phyloP scores from a whole-genome alignment of 1,140 invertebrate species.

The Bombyx mandarina region DNA sequence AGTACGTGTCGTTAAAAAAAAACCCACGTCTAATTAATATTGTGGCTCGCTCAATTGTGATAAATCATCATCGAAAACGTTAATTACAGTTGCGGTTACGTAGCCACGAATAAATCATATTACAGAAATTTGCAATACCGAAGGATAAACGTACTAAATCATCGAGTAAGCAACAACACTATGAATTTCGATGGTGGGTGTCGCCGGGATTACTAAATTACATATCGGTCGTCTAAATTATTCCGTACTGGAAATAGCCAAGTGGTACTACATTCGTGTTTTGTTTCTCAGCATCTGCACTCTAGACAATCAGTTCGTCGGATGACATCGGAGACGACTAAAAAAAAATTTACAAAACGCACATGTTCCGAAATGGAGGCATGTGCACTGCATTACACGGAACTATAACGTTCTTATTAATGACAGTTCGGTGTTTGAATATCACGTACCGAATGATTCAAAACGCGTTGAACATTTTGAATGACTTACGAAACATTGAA shows the following conservation, averaged over 20 bases:
- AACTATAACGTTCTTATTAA: slow-evolving; percentile 17
- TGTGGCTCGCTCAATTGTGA: slow-evolving; percentile 39
- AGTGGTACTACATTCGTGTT: slow-evolving; percentile 23
- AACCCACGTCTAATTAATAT: slow-evolving; percentile 23
- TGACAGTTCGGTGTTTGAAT: slow-evolving; percentile 2
- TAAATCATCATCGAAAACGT: slow-evolving; percentile 39
- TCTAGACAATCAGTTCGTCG: slow-evolving; percentile 29
- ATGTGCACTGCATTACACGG: slow-evolving; percentile 28
- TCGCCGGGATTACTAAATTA: slow-evolving; percentile 36
- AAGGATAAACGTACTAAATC: slow-evolving; percentile 45
- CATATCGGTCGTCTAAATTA: slow-evolving; percentile 38
- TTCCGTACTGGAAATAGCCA: slow-evolving; percentile 19
- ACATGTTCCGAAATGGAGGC: slow-evolving; percentile 27
- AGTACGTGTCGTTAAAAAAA: slow-evolving; percentile 16
- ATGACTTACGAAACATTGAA: neutral
- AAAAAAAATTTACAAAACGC: slow-evolving; percentile 38
- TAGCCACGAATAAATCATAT: slow-evolving; percentile 28
- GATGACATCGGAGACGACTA: slow-evolving; percentile 37
- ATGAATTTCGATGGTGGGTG: slow-evolving; percentile 45
- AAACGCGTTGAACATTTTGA: neutral
- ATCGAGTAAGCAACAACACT: slow-evolving; percentile 40
- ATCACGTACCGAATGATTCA: neutral
- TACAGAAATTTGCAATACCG: slow-evolving; percentile 33
- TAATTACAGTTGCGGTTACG: slow-evolving; percentile 32
- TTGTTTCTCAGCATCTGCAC: slow-evolving; percentile 48